Evolutionary conservation across 2,888 invertebrate species (phyloP).

Genomic region (Caenorhabditis uteleia): DNA sequence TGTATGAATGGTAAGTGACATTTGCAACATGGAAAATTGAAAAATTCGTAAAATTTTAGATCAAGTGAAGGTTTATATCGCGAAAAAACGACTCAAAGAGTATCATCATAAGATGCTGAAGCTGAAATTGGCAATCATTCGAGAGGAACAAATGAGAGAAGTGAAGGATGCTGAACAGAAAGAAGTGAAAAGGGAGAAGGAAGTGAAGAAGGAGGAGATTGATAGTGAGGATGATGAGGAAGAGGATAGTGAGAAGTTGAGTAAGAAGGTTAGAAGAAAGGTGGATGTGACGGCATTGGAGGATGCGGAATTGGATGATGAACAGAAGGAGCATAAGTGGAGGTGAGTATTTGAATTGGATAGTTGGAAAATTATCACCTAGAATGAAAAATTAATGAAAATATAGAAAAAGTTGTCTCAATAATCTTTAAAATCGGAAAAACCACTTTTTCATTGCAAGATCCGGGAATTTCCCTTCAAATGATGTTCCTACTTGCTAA

Average conservation of each 20-base stretch:
- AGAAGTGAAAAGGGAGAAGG: constrained; percentile 8
- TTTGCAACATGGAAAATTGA: not conserved
- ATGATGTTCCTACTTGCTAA: too few species aligned
- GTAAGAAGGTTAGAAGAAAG: constrained; percentile 39
- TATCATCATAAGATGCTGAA: constrained; percentile 88
- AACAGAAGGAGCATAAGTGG: constrained; percentile 65
- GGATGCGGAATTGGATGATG: constrained; percentile 61
- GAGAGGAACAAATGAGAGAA: constrained; percentile 76
- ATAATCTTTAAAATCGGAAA: too few species aligned
- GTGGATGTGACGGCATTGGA: constrained; percentile 51
- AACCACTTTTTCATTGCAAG: too few species aligned
- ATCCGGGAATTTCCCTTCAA: too few species aligned
- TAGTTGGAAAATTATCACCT: not conserved
- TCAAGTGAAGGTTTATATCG: constrained; percentile 31
- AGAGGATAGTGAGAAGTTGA: constrained; percentile 16
- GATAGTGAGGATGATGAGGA: constrained; percentile 37
- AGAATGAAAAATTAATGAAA: too few species aligned
- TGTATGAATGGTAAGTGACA: constrained; percentile 81
- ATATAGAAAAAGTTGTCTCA: too few species aligned
- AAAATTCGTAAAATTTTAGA: constrained; percentile 71
- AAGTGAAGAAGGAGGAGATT: constrained; percentile 46
- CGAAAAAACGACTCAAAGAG: constrained; percentile 84
- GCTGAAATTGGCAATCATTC: constrained; percentile 86
- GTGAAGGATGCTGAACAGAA: constrained; percentile 1
- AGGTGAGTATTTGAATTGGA: constrained; percentile 24